Base-by-base conservation (phyloP, 2,888 invertebrate genomes). In the Melikaiella ostensackeni region DNA sequence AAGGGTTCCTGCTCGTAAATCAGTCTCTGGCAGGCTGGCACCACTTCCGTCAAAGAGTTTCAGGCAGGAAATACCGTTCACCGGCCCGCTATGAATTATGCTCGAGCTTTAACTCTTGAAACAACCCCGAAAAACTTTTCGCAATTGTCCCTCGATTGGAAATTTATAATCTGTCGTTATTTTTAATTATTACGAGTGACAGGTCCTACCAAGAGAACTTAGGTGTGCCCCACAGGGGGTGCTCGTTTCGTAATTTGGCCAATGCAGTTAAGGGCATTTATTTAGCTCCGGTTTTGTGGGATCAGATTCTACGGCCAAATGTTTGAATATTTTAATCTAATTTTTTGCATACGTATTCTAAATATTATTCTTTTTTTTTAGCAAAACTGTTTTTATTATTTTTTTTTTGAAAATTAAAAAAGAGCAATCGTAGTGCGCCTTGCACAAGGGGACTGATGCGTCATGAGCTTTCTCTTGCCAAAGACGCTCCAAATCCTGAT, bases 1-100 rank as follows among this genome's bases (percentile, higher is more conserved):
- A 88, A 88, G 87, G 86, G 86, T 89, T 88, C 81, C 77, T 64
- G 75, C 75, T 84, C 86, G 84, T 89, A 89, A 90, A 89, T 91
- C 88, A 89, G 79, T 81, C 80, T 74, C 75, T 79, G 73, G 64
- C 70, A 70, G 50, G 11, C 70, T 70, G 70, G 77, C 78, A 79
- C 78, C 79, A 81, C 80, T 70, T 82, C 79, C 80, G 81, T 82
- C 82, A 82, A 81, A 80, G 77, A 80, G 81, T 82, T 80, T 66
- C 27, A 76, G 76, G 76, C 78, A 77, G 66, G 79, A 75, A 78
- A 79, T 76, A 79, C 75, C 76, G 66, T 81, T 82, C 79, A 79
- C 66, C 27, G 13, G 19, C n/a, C 50, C 50, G 46, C 30, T 30
- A 70, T 70, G 70, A 70, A 70, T 70, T 70, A 70, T 70, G 64